phyloP scores from a whole-genome alignment of 2,888 invertebrate species.

The Lagria hirta region DNA sequence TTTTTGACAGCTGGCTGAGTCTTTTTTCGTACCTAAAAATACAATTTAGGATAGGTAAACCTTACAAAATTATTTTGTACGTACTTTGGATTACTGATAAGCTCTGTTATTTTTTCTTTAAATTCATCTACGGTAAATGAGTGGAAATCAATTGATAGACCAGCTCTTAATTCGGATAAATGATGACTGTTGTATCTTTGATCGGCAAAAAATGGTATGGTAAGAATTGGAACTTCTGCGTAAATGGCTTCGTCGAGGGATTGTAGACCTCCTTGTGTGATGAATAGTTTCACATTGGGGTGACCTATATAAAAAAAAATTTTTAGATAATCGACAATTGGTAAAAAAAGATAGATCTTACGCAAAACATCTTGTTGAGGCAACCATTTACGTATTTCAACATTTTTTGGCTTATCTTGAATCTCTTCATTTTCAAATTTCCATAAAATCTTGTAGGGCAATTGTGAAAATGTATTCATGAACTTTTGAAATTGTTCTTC shows the following conservation, averaged over 20 bases:
- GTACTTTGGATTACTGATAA: conserved; percentile 37
- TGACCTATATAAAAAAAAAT: conserved; percentile 27
- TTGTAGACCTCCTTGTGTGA: conserved; percentile 41
- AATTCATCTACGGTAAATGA: conserved; percentile 37
- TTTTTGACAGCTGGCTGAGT: conserved; percentile 28
- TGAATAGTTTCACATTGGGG: conserved; percentile 40
- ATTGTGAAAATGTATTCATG: conserved; percentile 45
- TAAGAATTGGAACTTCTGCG: conserved; percentile 37
- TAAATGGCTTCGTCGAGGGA: conserved; percentile 41
- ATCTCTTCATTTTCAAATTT: conserved; percentile 51
- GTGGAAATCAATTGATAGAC: conserved; percentile 31
- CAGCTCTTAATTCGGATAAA: conserved; percentile 32
- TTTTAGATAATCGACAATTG: background rate
- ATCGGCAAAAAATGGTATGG: conserved; percentile 41
- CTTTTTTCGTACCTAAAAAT: conserved; percentile 34
- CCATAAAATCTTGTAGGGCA: conserved; percentile 54
- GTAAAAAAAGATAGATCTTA: conserved; percentile 24
- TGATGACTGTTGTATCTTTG: conserved; percentile 37
- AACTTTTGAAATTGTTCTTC: conserved; percentile 42
- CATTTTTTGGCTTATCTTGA: conserved; percentile 46
- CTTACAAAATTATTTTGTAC: conserved; percentile 20
- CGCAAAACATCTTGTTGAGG: conserved; percentile 51
- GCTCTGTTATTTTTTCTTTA: conserved; percentile 34
- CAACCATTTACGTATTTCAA: conserved; percentile 50
- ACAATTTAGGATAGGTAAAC: conserved; percentile 6